phyloP scores from a whole-genome alignment of 2,113 vertebrate species.

The Vulpes ferrilata region DNA sequence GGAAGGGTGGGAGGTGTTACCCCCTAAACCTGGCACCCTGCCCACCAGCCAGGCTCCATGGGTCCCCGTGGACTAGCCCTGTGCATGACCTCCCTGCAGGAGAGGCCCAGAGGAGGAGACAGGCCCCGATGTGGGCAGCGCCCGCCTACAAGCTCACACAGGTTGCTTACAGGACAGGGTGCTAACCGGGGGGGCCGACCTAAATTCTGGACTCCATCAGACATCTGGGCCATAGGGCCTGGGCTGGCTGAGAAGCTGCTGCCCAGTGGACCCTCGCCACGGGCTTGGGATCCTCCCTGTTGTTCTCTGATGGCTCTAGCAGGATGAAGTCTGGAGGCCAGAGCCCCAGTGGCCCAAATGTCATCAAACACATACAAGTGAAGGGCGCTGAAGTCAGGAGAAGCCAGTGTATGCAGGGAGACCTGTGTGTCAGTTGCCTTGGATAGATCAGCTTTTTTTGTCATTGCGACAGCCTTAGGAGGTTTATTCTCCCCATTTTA shows the following conservation, averaged over 20 bases:
- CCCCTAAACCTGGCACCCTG: not conserved
- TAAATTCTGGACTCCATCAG: not conserved
- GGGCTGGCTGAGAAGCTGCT: not conserved
- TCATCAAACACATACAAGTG: conserved; percentile 15
- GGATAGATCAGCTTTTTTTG: not conserved
- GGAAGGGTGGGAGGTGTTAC: not conserved
- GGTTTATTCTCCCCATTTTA: not conserved
- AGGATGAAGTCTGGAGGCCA: conserved; percentile 16
- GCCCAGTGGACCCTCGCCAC: not conserved
- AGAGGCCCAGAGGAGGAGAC: not conserved
- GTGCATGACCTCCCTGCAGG: not conserved
- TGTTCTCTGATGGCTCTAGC: not conserved
- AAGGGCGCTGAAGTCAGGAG: not conserved
- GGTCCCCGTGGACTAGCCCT: not conserved
- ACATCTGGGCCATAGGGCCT: not conserved
- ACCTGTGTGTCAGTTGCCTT: not conserved
- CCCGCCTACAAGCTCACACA: not conserved
- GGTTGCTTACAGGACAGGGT: not conserved
- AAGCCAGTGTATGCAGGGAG: not conserved
- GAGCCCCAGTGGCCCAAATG: not conserved
- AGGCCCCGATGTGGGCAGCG: not conserved
- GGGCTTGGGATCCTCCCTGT: not conserved
- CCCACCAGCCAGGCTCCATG: not conserved
- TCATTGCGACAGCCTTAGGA: not conserved
- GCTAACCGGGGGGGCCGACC: not conserved